These are phyloP conservation scores for Trichoplusia ni DNA, from an alignment of 1,140 invertebrate genomes.

Conservation along the genomic window DNA sequence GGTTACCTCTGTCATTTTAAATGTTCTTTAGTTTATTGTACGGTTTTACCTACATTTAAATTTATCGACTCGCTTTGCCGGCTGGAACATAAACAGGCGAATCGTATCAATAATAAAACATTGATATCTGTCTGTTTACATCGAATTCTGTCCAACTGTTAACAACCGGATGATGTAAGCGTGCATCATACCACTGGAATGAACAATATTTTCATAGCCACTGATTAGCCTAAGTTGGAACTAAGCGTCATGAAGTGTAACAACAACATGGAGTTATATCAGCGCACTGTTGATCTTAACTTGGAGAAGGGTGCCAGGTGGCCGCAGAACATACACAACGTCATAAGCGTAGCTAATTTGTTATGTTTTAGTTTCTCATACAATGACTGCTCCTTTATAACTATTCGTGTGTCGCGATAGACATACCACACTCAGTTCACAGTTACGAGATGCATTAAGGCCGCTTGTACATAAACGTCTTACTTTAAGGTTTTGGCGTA, in stretches of 20 bases:
- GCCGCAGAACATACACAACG: no score
- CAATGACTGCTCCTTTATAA: no score
- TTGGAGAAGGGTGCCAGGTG: not conserved
- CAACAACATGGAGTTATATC: not conserved
- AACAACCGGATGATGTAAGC: constrained; percentile 5
- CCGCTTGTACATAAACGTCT: no score
- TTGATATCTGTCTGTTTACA: constrained; percentile 4
- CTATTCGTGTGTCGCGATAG: no score
- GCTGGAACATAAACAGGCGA: not conserved
- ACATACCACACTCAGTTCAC: no score
- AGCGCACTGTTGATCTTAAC: not conserved
- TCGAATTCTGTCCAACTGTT: not conserved
- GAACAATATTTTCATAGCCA: constrained; percentile 13
- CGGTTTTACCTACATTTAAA: no score
- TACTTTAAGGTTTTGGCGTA: no score
- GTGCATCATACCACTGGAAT: not conserved
- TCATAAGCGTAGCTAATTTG: no score
- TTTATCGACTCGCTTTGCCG: not conserved
- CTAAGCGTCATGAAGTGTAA: not conserved
- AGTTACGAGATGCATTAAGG: no score
- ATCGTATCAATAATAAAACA: not conserved
- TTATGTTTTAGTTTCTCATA: no score
- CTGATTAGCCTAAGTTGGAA: not conserved
- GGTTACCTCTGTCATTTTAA: no score
- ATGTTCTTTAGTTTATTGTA: no score